Percentiles rank a stretch among this genome's conserved stretches.
phyloP scores from a whole-genome alignment of 2,113 vertebrate genomes.

The Felis catus region F.catus_Fca126_mat1.0 CM031412.1:95069001-95069500 shows the following conservation, averaged over 20 bases:
- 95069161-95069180: conserved; percentile 81
- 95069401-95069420: conserved; percentile 53
- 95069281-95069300: conserved; percentile 81
- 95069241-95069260: not conserved
- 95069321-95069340: conserved; percentile 79
- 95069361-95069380: conserved; percentile 72
- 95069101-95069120: conserved; percentile 73
- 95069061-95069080: conserved; percentile 75
- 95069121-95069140: conserved; percentile 85
- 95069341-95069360: conserved; percentile 76
- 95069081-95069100: conserved; percentile 69
- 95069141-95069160: conserved; percentile 80
- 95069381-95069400: conserved; percentile 68
- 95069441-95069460: conserved; percentile 48
- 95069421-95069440: conserved; percentile 59
- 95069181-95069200: conserved; percentile 81
- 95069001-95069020: conserved; percentile 77
- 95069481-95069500: conserved; percentile 42
- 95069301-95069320: conserved; percentile 84
- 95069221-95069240: conserved; percentile 75
- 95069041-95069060: conserved; percentile 64
- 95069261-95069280: conserved; percentile 85
- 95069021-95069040: conserved; percentile 63
- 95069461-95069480: conserved; percentile 58
- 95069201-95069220: conserved; percentile 79